Conservation (phyloP, 1,140 invertebrate species). For the Pinna nobilis region DNA sequence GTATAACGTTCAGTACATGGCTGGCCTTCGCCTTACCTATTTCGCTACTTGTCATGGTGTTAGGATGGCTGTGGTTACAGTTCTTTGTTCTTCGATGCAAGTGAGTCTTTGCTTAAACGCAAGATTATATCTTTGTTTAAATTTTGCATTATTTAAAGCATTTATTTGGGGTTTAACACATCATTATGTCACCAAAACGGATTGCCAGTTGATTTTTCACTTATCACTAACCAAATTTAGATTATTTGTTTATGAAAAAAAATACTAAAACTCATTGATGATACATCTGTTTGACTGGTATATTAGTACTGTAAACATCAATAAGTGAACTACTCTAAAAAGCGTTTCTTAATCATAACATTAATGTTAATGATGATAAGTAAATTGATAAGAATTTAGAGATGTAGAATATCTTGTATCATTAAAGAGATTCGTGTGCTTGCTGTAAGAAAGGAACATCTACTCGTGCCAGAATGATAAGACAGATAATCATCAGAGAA, state of each 20-base stretch:
- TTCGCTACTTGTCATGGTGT: neutral
- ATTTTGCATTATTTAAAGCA: neutral
- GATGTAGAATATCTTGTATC: neutral
- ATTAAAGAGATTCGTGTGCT: slow-evolving; percentile 6
- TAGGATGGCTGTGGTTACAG: slow-evolving; percentile 26
- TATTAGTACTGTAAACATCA: no score
- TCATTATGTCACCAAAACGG: no score
- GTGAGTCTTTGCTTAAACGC: neutral
- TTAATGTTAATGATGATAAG: no score
- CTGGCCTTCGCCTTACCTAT: slow-evolving; percentile 12
- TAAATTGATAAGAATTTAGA: neutral
- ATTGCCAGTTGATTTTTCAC: no score
- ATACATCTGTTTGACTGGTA: no score
- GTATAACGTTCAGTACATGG: slow-evolving; percentile 24
- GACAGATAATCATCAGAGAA: slow-evolving; percentile 4
- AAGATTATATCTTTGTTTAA: no score
- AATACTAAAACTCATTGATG: no score
- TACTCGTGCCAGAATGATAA: neutral
- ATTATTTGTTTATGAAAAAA: no score
- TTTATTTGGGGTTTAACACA: neutral
- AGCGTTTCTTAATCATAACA: no score
- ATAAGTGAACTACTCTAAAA: no score
- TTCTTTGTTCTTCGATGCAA: slow-evolving; percentile 9
- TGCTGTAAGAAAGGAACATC: slow-evolving; percentile 14
- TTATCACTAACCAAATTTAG: no score